Base-by-base conservation (phyloP, 2,113 vertebrate genomes). In the Dermatemys mawii region DNA sequence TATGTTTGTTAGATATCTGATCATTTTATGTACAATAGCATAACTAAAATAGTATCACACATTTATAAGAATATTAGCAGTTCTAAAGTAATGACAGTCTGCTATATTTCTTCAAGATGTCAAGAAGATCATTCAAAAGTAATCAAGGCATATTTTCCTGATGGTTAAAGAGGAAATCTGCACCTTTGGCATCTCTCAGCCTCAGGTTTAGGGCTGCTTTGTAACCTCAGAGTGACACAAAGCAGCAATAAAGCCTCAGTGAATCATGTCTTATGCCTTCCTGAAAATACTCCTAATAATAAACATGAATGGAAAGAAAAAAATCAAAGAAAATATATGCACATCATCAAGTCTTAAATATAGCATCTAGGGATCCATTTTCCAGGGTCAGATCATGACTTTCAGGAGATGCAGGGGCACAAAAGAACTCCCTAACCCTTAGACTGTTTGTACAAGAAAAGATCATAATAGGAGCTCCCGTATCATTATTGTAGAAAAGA, bases 71-170 rank as follows among this genome's bases (percentile, higher is more conserved):
- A 46, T 63, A 81, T 60, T 51, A 78, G 54, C 84, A 87, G 46
- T 63, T 63, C 51, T 16, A 46, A 82, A 63, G 57, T 70, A 70
- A 90, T 54, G 57, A 70, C 67, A 78, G 11, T 29, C 75, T 82
- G 38, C 29, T 54, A 22, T 84, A 14, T n/a, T 63, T 53, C 54
- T 46, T 41, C 38, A 82, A 38, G 60, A 91, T 48, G 2, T 8
- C 41, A 78, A 76, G 48, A 57, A 82, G 67, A 82, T 60, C n/a
- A 82, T 78, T 86, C 78, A 82, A 44, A 44, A 82, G 48, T 49
- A 51, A 78, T 91, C 86, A 87, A 91, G 67, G 82, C 48, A 83
- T 87, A 87, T 87, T 76, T 91, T 84, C 67, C n/a, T 41, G 7
- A 41, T 73, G 73, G 6, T 75, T 75, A 44, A 75, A 75, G 41